Evolutionary conservation across 2,888 invertebrate genomes (phyloP).

Genomic region (Monopis laevigella): DNA sequence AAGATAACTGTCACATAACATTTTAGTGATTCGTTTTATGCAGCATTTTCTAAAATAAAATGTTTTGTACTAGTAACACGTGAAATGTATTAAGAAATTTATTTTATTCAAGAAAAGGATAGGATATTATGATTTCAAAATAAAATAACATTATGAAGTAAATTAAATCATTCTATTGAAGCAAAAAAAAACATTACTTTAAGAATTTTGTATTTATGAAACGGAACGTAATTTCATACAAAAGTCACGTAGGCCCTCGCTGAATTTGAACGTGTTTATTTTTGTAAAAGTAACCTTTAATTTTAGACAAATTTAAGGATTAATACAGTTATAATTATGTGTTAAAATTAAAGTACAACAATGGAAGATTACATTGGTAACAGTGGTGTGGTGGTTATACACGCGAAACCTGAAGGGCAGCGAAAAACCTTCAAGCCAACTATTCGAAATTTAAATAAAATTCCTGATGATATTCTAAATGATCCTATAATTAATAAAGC

Average conservation of each 20-base stretch:
- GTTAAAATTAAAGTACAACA: constrained; percentile 14
- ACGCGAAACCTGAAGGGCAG: constrained; percentile 76
- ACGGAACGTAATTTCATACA: constrained; percentile 31
- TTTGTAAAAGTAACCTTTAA: constrained; percentile 31
- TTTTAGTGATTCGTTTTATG: too few species aligned
- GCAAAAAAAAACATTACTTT: too few species aligned
- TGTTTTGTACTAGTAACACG: too few species aligned
- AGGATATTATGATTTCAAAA: too few species aligned
- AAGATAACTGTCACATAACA: too few species aligned
- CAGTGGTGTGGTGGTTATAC: constrained; percentile 71
- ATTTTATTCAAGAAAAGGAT: too few species aligned
- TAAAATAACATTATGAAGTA: too few species aligned
- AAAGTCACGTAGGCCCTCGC: constrained; percentile 61
- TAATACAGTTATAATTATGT: constrained; percentile 10
- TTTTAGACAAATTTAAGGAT: neutral
- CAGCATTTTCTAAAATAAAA: too few species aligned
- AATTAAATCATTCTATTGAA: too few species aligned
- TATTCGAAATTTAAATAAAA: constrained; percentile 76
- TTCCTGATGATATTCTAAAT: constrained; percentile 81
- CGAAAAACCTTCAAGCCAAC: constrained; percentile 82
- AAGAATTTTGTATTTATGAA: too few species aligned
- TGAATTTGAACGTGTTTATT: constrained; percentile 41
- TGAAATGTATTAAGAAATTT: too few species aligned
- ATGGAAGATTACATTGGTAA: constrained; percentile 46
- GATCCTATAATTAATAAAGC: constrained; percentile 78